Evolutionary conservation across 2,797 vertebrate species (phyloP).

Genomic region (Enteromius viviparus): DNA sequence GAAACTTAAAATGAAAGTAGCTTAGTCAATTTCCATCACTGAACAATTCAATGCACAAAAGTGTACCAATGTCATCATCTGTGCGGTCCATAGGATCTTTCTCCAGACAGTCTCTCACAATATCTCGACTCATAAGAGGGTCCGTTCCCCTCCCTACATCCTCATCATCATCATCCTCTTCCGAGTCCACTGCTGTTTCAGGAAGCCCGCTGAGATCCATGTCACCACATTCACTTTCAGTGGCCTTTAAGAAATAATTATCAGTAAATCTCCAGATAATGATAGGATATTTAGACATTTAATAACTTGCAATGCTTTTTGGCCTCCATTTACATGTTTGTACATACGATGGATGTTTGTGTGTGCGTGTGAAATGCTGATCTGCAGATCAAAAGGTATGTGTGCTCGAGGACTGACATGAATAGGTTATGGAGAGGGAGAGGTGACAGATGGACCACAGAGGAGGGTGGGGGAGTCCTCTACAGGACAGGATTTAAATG

Average conservation of each 20-base stretch:
- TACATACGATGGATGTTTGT: background rate
- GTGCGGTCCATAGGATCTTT: slow-evolving; percentile 98
- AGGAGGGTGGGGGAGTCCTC: background rate
- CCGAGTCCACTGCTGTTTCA: slow-evolving; percentile 97
- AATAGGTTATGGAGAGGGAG: slow-evolving; percentile 35
- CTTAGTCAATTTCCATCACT: background rate
- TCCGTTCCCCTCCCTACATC: slow-evolving; percentile 95
- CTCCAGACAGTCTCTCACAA: slow-evolving; percentile 96
- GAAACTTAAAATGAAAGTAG: background rate
- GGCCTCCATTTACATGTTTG: background rate
- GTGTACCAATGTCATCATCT: slow-evolving; percentile 94
- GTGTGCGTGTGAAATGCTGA: slow-evolving; percentile 8
- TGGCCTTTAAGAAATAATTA: slow-evolving; percentile 78
- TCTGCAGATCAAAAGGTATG: slow-evolving; percentile 34
- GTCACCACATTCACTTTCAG: slow-evolving; percentile 96
- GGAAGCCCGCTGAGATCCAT: slow-evolving; percentile 98
- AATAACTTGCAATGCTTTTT: background rate
- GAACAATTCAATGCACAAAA: background rate
- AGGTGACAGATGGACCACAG: slow-evolving; percentile 26
- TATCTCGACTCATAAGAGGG: slow-evolving; percentile 96
- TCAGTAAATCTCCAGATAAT: background rate
- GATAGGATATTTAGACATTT: background rate
- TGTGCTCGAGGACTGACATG: background rate
- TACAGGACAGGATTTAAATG: slow-evolving; percentile 35
- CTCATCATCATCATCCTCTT: slow-evolving; percentile 98